Conservation (phyloP, 35 echinoderm and acorn worm genomes). For the Heliocidaris erythrogramma region DNA sequence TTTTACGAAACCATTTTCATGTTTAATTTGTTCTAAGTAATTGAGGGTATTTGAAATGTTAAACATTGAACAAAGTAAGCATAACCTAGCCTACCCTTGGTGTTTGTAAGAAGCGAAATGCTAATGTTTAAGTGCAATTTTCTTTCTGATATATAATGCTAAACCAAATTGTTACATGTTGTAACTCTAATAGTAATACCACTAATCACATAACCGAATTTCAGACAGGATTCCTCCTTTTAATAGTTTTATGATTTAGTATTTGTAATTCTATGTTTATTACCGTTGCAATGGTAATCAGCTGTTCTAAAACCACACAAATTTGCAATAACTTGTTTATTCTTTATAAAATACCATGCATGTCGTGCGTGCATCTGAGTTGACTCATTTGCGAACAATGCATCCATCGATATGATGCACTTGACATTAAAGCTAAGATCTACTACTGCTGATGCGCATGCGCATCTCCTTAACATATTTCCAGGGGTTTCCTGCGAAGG, state of each 20-base stretch:
- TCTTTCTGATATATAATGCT: not conserved
- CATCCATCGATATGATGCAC: not conserved
- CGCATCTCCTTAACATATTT: not conserved
- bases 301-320: not conserved
- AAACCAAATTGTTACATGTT: too few species aligned
- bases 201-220: too few species aligned
- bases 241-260: not conserved
- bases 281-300: not conserved
- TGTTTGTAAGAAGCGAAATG: too few species aligned
- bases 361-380: not conserved
- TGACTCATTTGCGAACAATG: conserved; percentile 10
- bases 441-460: not conserved
- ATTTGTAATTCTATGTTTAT: not conserved
- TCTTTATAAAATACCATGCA: not conserved
- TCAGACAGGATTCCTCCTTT: not conserved
- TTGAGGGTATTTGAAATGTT: not conserved
- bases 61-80: not conserved
- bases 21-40: too few species aligned
- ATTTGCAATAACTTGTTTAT: not conserved
- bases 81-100: too few species aligned
- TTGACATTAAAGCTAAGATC: not conserved
- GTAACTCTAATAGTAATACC: too few species aligned
- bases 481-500: not conserved
- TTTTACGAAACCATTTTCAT: too few species aligned
- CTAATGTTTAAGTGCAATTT: not conserved